phyloP scores from a whole-genome alignment of 2,797 vertebrate species.

The Anabas testudineus region DNA sequence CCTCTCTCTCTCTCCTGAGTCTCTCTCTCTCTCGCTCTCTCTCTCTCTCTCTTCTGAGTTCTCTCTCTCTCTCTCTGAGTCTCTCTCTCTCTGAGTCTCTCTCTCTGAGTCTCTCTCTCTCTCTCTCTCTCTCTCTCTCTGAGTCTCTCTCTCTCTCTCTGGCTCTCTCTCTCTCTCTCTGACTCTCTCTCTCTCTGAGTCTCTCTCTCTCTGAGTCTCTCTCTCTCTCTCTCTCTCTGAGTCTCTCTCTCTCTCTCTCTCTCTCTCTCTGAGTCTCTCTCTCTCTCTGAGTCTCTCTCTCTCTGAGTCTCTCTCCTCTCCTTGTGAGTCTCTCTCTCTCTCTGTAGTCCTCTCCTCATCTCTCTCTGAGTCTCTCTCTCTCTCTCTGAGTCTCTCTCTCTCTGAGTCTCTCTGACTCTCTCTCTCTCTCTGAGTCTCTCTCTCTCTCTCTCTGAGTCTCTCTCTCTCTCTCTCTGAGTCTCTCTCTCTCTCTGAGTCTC shows the following conservation, averaged over 20 bases:
- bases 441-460: slow-evolving; percentile 3
- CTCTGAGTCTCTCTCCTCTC: no score
- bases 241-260: slow-evolving; percentile 14
- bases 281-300: slow-evolving; percentile 1
- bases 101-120: no score
- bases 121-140: neutral
- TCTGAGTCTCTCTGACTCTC: no score
- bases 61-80: neutral
- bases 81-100: slow-evolving; percentile 4
- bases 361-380: neutral
- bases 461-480: neutral
- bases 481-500: slow-evolving; percentile 3
- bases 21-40: neutral
- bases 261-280: neutral
- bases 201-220: no score
- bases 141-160: slow-evolving; percentile 1
- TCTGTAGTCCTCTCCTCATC: neutral
- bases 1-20: neutral
- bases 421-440: slow-evolving; percentile 3
- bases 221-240: slow-evolving; percentile 2
- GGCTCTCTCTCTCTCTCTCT: neutral
- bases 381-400: slow-evolving; percentile 21
- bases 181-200: slow-evolving; percentile 3
- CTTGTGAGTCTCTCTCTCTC: no score
- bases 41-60: no score